phyloP scores from a whole-genome alignment of 2,888 invertebrate species.

The Agonopterix alstromeriana region DNA sequence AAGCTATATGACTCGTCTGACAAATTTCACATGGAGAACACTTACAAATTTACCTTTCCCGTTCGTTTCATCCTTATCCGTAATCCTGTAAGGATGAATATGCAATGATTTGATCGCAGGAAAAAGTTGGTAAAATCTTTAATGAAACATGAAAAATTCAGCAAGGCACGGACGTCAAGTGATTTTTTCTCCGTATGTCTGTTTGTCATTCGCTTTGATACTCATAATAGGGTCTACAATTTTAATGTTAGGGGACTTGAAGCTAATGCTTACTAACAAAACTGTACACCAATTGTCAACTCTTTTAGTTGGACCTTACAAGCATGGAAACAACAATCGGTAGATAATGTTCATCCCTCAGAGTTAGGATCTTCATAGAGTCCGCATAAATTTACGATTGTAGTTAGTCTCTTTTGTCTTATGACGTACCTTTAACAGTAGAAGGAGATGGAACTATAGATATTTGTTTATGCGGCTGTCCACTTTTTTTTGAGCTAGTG shows the following conservation, averaged over 20 bases:
- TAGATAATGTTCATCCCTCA: too few relatives aligned
- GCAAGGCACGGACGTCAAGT: conserved; percentile 18
- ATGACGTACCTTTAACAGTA: too few relatives aligned
- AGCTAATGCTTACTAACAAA: not conserved
- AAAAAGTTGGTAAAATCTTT: conserved; percentile 14
- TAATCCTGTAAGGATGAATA: not conserved
- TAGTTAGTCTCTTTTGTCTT: too few relatives aligned
- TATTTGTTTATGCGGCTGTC: too few relatives aligned
- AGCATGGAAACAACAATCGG: too few relatives aligned
- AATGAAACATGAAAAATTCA: conserved; percentile 43
- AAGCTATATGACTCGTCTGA: not conserved
- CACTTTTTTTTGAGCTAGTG: too few relatives aligned
- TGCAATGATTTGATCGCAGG: conserved; percentile 1
- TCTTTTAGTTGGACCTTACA: too few relatives aligned
- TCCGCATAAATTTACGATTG: too few relatives aligned
- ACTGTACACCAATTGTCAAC: too few relatives aligned
- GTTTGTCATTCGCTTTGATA: conserved; percentile 28
- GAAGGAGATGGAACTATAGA: too few relatives aligned
- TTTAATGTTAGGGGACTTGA: conserved; percentile 25
- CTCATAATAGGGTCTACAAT: conserved; percentile 31
- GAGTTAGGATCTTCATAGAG: too few relatives aligned
- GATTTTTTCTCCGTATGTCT: conserved; percentile 27
- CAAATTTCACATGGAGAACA: not conserved
- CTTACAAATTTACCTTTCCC: not conserved
- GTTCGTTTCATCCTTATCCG: not conserved